Evolutionary conservation across 1,140 invertebrate genomes (phyloP), one percentile per base, ranked within the genome.

Genomic region (Drosophila guanche): DNA sequence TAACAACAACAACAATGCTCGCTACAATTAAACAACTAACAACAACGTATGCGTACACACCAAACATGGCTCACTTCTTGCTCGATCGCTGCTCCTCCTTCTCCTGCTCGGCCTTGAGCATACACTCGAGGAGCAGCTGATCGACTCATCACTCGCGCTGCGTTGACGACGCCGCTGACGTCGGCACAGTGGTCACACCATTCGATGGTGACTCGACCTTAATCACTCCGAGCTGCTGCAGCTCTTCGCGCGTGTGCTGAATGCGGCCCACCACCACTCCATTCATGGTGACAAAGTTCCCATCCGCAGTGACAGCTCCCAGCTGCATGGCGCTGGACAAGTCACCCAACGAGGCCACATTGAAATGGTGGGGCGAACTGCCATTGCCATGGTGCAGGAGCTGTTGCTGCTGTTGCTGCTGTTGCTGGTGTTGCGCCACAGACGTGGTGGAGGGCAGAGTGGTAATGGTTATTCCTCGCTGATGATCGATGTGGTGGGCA

Each of bases 11-110:
- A 89, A 88, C 72, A 89, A 86, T 84, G 84, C 74, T 84, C 76
- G 84, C 84, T 88, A 88, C 84, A 84, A 84, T 79, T 88, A 89
- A 84, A 89, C 84, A 84, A 88, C 84, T 89, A 88, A 88, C 84
- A 88, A 88, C 84, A 89, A 89, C 75, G 65, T 85, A 85, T 86
- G 81, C 81, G 81, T 85, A 83, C 66, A 77, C 80, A 80, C 67
- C 73, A 73, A 55, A 66, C 71, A 75, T 66, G 71, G 52, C 71
- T 66, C 50, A 61, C 43, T 78, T 50, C 48, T 67, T 45, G 25
- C 23, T 62, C 27, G 42, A 56, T 66, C 27, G 37, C 57, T 73
- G 70, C 58, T 61, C 57, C 50, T 71, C 66, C 16, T 42, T 52
- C 6, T 61, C 47, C 22, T 67, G 63, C 67, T 80, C 76, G 1